These are phyloP conservation scores for Chionoecetes opilio DNA, from an alignment of 1,140 invertebrate genomes.

Conservation along the genomic window DNA sequence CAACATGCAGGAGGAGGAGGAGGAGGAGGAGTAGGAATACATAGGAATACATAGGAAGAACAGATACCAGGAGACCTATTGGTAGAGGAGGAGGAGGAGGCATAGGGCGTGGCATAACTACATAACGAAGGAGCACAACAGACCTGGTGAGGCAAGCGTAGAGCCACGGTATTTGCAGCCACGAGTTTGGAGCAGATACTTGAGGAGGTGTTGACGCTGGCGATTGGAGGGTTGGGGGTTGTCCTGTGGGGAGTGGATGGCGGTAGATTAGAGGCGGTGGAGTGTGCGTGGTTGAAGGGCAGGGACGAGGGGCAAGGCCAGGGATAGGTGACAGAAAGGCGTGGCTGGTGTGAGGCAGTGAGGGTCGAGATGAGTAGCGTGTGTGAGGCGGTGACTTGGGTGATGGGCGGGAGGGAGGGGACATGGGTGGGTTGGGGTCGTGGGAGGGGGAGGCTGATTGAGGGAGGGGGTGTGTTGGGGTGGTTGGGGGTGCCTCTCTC, in stretches of 20 bases:
- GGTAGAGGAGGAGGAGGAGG: not conserved
- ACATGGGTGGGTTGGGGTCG: not conserved
- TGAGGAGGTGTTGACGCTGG: no score
- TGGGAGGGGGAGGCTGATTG: not conserved
- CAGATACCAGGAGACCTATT: no score
- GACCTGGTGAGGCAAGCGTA: no score
- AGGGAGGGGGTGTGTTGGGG: not conserved
- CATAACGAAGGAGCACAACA: not conserved
- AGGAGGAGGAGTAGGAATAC: no score
- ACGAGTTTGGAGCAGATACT: not conserved
- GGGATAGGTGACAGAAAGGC: not conserved
- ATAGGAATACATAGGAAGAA: no score
- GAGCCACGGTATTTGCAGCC: no score
- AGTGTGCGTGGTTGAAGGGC: slow-evolving; percentile 5
- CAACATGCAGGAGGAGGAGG: no score
- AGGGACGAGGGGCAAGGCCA: not conserved
- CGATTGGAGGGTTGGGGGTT: no score
- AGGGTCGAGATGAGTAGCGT: not conserved
- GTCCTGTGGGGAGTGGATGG: no score
- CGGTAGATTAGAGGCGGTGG: not conserved
- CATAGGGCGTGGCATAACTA: not conserved
- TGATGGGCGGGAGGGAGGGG: not conserved
- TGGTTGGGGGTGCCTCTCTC: not conserved
- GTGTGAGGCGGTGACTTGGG: not conserved
- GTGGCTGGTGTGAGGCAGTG: not conserved